A percentile compares a stretch with the other conserved stretches of the same genome.
These are phyloP conservation scores for Condylura cristata DNA, from an alignment of 2,113 vertebrate genomes.

Conservation along the genomic window DNA sequence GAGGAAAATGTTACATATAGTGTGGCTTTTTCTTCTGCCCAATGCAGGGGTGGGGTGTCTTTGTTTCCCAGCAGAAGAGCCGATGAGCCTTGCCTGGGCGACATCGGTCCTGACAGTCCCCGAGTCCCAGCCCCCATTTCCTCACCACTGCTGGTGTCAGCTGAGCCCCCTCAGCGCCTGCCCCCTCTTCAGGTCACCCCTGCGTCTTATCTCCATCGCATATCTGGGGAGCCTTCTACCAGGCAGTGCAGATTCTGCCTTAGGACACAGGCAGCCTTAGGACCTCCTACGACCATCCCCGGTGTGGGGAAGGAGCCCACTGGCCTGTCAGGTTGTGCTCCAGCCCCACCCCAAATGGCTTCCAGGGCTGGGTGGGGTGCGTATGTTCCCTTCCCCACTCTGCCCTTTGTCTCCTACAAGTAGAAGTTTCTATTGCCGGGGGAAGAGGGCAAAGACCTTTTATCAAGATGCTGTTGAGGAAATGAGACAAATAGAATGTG, in stretches of 20 bases:
- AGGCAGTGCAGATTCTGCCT: background rate
- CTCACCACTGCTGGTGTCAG: no score
- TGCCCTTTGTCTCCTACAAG: background rate
- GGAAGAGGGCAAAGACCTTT: background rate
- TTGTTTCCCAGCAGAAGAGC: background rate
- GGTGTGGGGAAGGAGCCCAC: no score
- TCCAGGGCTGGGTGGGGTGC: no score
- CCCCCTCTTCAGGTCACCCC: background rate
- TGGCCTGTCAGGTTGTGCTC: no score
- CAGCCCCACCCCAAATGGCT: no score
- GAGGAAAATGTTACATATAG: background rate
- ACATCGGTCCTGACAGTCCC: no score
- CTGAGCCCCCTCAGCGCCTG: fast-evolving
- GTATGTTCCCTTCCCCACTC: fast-evolving
- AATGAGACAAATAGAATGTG: background rate
- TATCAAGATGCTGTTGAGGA: background rate
- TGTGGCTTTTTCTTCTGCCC: background rate
- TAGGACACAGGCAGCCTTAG: fast-evolving
- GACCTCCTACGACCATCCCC: fast-evolving
- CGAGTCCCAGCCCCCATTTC: background rate
- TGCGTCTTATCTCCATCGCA: background rate
- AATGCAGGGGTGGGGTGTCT: background rate
- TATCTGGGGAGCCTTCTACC: no score
- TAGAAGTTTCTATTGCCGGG: fast-evolving
- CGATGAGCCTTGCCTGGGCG: background rate